phyloP scores from a whole-genome alignment of 2,113 vertebrate species.

The Thunnus maccoyii region DNA sequence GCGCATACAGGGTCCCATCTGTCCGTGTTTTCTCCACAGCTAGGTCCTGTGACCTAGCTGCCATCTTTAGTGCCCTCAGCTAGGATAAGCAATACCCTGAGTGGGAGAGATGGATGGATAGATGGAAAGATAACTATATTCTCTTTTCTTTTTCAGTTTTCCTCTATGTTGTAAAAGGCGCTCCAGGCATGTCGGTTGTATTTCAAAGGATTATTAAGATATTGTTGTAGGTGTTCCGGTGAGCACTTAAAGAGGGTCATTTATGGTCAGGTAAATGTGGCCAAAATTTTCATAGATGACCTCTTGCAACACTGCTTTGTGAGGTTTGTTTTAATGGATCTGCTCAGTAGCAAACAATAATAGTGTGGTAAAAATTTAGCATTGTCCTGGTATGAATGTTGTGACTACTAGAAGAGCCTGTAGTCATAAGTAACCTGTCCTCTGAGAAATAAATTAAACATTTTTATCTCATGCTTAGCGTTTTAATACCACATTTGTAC shows the following conservation, averaged over 20 bases:
- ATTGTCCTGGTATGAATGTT: not conserved
- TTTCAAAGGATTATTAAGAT: constrained; percentile 38
- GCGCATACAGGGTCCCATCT: constrained; percentile 78
- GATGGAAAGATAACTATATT: constrained; percentile 49
- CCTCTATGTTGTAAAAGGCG: constrained; percentile 44
- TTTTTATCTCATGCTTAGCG: not conserved
- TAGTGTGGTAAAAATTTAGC: not conserved
- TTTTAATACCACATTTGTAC: too few relatives aligned
- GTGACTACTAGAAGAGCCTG: not conserved
- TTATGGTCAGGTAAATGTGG: not conserved
- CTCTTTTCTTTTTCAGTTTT: constrained; percentile 24
- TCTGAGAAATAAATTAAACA: not conserved
- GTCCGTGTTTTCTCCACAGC: constrained; percentile 82
- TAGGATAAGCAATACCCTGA: constrained; percentile 71
- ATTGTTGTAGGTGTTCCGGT: not conserved
- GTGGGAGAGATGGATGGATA: constrained; percentile 62
- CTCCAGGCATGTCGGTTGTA: constrained; percentile 31
- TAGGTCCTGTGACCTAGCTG: constrained; percentile 80
- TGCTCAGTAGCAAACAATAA: not conserved
- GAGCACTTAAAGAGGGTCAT: not conserved
- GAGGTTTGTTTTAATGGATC: not conserved
- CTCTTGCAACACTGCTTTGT: too few relatives aligned
- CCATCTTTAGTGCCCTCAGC: constrained; percentile 76
- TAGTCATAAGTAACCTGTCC: not conserved
- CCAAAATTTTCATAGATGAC: not conserved